Evolutionary conservation across 2,113 vertebrate genomes (phyloP).

Genomic region (Scalopus aquaticus): DNA sequence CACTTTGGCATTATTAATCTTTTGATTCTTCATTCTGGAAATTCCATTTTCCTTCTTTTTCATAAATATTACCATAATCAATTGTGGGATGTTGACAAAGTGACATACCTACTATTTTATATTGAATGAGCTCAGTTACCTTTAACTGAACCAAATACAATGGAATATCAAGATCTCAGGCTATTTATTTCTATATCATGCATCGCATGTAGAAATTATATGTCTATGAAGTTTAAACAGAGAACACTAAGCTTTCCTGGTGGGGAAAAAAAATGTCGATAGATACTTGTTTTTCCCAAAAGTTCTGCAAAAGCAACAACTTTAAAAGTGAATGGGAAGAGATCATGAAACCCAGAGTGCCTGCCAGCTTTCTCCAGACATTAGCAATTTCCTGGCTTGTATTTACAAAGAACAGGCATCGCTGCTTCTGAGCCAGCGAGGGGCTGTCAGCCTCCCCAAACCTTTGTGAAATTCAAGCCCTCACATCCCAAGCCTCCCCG

Average conservation of each 20-base stretch:
- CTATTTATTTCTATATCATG: background rate
- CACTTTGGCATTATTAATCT: background rate
- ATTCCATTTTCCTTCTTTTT: background rate
- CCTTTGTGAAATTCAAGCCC: background rate
- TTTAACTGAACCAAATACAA: background rate
- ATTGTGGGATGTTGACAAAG: background rate
- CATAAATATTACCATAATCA: background rate
- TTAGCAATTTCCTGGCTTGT: background rate
- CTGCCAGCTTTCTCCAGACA: background rate
- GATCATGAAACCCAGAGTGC: background rate
- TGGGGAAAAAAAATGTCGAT: background rate
- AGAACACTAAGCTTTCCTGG: background rate
- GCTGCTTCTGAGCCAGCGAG: background rate
- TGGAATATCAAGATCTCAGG: constrained; percentile 6
- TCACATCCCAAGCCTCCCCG: background rate
- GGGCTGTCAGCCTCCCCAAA: background rate
- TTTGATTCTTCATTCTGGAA: background rate
- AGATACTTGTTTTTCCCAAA: background rate
- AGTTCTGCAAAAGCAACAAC: background rate
- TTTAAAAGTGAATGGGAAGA: background rate
- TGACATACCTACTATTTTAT: background rate
- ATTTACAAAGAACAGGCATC: background rate
- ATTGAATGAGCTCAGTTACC: background rate
- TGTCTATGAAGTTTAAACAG: background rate
- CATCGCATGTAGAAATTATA: background rate